These are phyloP conservation scores for Vipera ursinii DNA, from an alignment of 2,797 vertebrate genomes.

Conservation along the genomic window DNA sequence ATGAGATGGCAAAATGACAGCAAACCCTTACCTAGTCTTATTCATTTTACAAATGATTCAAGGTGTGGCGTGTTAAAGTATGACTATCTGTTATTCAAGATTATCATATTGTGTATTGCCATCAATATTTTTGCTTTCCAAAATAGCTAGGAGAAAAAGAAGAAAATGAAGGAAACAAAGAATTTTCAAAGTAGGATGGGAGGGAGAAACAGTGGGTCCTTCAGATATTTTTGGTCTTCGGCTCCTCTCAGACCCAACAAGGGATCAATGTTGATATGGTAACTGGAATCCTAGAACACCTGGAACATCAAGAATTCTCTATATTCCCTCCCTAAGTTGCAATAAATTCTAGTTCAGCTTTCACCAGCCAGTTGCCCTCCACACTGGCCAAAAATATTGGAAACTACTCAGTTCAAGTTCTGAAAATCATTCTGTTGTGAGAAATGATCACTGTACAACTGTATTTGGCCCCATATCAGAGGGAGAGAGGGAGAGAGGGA, in stretches of 20 bases:
- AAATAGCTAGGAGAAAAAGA: neutral
- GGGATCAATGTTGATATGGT: neutral
- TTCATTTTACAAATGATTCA: neutral
- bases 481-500: rapidly evolving
- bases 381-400: neutral
- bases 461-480: neutral
- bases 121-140: neutral
- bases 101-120: neutral
- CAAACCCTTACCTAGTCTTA: neutral
- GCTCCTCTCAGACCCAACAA: neutral
- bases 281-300: neutral
- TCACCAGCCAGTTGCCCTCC: neutral
- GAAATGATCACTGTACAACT: neutral
- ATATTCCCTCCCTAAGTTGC: neutral
- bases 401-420: neutral
- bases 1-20: neutral
- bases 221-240: neutral
- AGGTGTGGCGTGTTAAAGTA: neutral
- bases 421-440: neutral
- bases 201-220: neutral
- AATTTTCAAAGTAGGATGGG: neutral
- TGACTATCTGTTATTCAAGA: neutral
- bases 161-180: neutral
- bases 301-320: neutral
- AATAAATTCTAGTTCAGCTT: neutral